Base-by-base conservation (phyloP, 53 echinoderm and acorn worm genomes). In the Temnopleurus reevesii region DNA sequence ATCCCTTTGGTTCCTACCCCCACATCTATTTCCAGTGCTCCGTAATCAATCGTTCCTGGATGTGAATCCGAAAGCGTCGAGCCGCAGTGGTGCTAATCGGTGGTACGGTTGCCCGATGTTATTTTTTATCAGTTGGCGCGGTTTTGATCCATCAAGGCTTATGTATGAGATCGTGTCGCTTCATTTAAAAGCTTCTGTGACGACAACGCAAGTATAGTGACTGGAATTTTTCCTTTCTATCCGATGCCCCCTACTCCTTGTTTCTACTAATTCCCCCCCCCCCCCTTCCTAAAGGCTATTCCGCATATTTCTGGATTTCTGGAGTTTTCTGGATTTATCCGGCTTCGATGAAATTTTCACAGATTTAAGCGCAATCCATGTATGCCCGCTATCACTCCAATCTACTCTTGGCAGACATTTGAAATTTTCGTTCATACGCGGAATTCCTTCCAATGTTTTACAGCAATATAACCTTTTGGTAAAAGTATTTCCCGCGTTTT, bases 41-140 rank as follows among this genome's bases (percentile, higher is more conserved):
- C 63, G 3, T 34, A 31, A 38, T 71, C 38, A 38, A 71, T 71
- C 71, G 71, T n/a, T 41, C 41, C 43, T 71, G 71, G n/a, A 71
- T 71, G 71, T 71, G 71, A 71, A 63, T 13, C 30, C 63, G 63
- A 63, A 63, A 31, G 63, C 33, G 63, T 21, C 71, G 8, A 63
- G 9, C n/a, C 71, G n/a, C 71, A 36, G 34, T 31, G 38, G 41
- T 19, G 36, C 23, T 56, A 23, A 71, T 41, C 38, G 41, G 63
- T 17, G 2, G 63, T 63, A 27, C 35, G 55, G 18, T 19, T 55
- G 55, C 18, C n/a, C 71, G 15, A 38, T 33, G 71, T 21, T 36
- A 38, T 71, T 38, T n/a, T 19, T n/a, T 71, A 41, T 18, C 36
- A 38, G 71, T 41, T 1, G 36, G 38, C 71, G 8, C 17, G 15